Evolutionary conservation across 2,797 vertebrate species (phyloP), one percentile per base, ranked within the genome.

Genomic region (Zenarchopterus dispar): DNA sequence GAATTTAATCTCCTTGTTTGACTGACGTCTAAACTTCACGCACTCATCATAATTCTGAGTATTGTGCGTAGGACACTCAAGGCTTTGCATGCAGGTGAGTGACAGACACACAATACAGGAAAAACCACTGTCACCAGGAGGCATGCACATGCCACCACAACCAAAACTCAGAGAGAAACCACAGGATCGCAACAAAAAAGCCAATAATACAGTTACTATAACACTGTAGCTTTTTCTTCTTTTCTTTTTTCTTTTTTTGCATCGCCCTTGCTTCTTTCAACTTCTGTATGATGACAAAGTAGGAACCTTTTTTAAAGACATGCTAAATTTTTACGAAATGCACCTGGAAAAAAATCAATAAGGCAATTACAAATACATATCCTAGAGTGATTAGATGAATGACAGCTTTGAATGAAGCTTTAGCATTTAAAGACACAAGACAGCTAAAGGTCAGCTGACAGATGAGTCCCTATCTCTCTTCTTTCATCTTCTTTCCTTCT

Each of bases 71-170:
- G 51, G 17, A 41, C 41, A 42, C 10, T 41, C 24, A 11, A 4
- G 11, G 19, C 0, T 47, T 47, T 16, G 2, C 23, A 15, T 41
- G 44, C 18, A 52, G 26, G 23, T 42, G 9, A 54, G 33, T 65
- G 67, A 69, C 56, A 48, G 4, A 49, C 46, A 62, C 28, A 47
- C 15, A 15, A 44, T 57, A 85, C 86, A 88, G 77, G 84, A 84
- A 88, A 88, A 88, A 80, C 78, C 81, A 74, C 88, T 53, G 57
- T 51, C 43, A 51, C 39, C 18, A 51, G 61, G 15, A 62, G 70
- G 67, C 72, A 84, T 85, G 80, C 52, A 71, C 67, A 7, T 74
- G 71, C 78, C 59, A 76, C 63, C 75, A 49, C 41, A 31, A 50
- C 31, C 39, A 26, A 61, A 73, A 67, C 39, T 7, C 18, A 2